Evolutionary conservation across 1,140 invertebrate species (phyloP), one percentile per base, ranked within the genome.

Genomic region (Coelopa frigida): DNA sequence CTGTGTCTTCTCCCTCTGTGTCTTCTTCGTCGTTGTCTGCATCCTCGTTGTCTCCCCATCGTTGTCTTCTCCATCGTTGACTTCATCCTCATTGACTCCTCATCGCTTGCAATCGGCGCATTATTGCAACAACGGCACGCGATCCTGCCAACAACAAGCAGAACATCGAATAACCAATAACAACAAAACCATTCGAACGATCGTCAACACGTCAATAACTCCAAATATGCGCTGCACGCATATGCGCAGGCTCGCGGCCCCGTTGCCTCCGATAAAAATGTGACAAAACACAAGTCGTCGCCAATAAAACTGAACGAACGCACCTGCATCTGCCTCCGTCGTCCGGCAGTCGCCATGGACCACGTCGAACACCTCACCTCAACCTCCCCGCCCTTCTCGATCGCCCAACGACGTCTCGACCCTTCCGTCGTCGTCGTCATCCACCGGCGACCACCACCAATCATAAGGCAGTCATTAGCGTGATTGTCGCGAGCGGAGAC

Each of bases 261-360:
- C 40, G 32, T 29, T n/a, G n/a, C n/a, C n/a, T n/a, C 40, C 32
- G 40, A 42, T 42, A 42, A 42, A 29, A 29, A 42, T 42, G 40
- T 42, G 40, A 42, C 40, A 42, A 42, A 42, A 42, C 40, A 42
- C 24, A 42, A 42, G 40, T 42, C 32, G 40, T 20, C 15, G 32
- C 32, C 24, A 42, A 24, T 24, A 17, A 42, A 21, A 41, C 27
- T 8, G 27, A 29, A 29, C 7, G n/a, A 7, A 29, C 7, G n/a
- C 27, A 29, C 27, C 27, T 8, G 27, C n/a, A 7, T 7, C 27
- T 29, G 39, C 39, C n/a, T 3, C 15, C 11, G 3, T 10, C 11
- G 31, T 41, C 10, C 31, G 26, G 40, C 15, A 24, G 29, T 26
- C 18, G 12, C 14, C 41, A 44, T 15, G 12, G 12, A 38, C 36